Evolutionary conservation across 2,888 invertebrate genomes (phyloP), one percentile per base, ranked within the genome.

Genomic region (Tiliacea aurago): DNA sequence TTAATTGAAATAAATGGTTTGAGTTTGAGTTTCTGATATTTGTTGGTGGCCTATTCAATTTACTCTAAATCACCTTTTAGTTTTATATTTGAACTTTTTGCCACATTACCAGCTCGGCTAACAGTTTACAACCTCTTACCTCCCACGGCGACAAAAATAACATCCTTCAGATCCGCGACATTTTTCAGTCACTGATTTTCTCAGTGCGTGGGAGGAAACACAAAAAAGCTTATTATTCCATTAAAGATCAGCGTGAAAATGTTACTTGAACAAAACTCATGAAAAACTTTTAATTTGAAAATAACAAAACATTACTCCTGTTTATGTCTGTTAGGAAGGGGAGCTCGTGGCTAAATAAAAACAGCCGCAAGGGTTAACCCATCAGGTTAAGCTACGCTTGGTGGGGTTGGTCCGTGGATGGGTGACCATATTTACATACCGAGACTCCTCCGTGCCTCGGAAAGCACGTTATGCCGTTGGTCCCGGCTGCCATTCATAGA

Each of bases 101-200:
- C 6, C 5, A 45, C 18, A 23, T 23, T 18, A 20, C 20, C 9
- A 20, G 23, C 10, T 28, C 23, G 33, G 49, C 15, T 56, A 15
- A 4, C 11, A 41, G 15, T 37, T 41, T 9, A 33, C 2, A 47
- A 37, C 23, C 7, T 47, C 45, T 2, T 10, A 4, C 13, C 37
- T 18, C 59, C 45, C 45, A 67, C 67, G n/a, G 18, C 0, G 20
- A 53, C 51, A 28, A 41, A 74, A 74, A 66, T 74, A 74, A 45
- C 74, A 20, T 37, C 15, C n/a, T 59, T 66, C 65, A 73, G 23
- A 28, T 28, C 1, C 28, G 1, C 28, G 28, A 28, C 28, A 28
- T 28, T 11, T 18, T 59, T 66, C 74, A 73, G 20, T 45, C 2
- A 66, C 59, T 64, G 73, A 56, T 73, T 73, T 63, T 33, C 13